Evolutionary conservation across 2,888 invertebrate genomes (phyloP).

Genomic region (Macrosoma leucophasiata): DNA sequence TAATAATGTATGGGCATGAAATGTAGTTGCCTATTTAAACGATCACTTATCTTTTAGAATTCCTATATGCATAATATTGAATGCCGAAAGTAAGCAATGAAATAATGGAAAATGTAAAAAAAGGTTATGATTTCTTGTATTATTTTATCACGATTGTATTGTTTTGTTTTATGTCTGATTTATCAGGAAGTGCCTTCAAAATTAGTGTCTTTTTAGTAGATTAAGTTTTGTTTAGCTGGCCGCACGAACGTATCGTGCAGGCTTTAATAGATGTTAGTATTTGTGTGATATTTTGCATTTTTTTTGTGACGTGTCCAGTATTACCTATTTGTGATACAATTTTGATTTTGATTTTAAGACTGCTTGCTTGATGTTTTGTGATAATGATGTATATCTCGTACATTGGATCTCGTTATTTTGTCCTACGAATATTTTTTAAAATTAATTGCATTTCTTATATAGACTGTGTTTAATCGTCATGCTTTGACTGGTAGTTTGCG

Average conservation of each 20-base stretch:
- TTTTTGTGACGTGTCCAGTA: conserved; percentile 50
- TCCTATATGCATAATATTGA: no score
- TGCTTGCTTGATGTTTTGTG: conserved; percentile 38
- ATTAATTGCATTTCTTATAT: no score
- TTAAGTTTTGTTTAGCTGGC: conserved; percentile 23
- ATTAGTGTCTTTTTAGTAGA: conserved; percentile 19
- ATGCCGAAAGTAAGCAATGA: no score
- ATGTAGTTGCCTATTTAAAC: no score
- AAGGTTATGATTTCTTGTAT: no score
- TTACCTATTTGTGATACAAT: conserved; percentile 41
- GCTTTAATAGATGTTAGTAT: conserved; percentile 13
- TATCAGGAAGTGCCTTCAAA: conserved; percentile 30
- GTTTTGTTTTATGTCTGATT: conserved; percentile 7
- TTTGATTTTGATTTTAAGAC: conserved; percentile 32
- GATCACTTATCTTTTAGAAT: no score
- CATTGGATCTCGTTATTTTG: conserved; percentile 40
- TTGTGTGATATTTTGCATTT: conserved; percentile 46
- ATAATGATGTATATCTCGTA: conserved; percentile 33
- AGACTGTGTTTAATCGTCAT: no score
- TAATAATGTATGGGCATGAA: no score
- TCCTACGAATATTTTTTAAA: conserved; percentile 23
- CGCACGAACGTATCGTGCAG: not conserved
- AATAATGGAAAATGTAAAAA: no score
- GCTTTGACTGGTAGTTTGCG: no score
- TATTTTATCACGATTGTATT: conserved; percentile 2